Evolutionary conservation across 92 coral and sea anemone genomes (phyloP).

Genomic region (Parazoanthus atlanticus): DNA sequence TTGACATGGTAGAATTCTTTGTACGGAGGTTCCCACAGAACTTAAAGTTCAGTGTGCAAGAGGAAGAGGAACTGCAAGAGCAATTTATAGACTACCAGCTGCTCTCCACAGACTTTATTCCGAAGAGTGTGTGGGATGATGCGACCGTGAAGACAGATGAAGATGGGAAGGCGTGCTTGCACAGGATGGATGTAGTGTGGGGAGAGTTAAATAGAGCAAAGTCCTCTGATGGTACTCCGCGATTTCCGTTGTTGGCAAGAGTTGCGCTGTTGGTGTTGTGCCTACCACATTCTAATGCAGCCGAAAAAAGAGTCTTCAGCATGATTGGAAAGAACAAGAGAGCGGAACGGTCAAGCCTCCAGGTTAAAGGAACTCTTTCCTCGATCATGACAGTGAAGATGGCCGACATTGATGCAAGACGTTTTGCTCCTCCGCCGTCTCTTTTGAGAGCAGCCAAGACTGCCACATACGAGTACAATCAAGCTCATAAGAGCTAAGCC

Average conservation of each 20-base stretch:
- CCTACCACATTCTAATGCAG: constrained; percentile 22
- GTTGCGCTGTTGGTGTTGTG: constrained; percentile 38
- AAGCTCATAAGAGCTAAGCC: constrained; percentile 21
- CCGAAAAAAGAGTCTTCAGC: constrained; percentile 15
- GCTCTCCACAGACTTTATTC: constrained; percentile 33
- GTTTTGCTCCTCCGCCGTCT: constrained; percentile 19
- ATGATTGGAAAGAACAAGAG: constrained; percentile 26
- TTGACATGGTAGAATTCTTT: too few species aligned
- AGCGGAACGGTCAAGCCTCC: constrained; percentile 15
- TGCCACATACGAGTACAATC: constrained; percentile 29
- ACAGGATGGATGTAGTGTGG: constrained; percentile 40
- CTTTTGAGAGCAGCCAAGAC: constrained; percentile 26
- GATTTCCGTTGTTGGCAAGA: constrained; percentile 34
- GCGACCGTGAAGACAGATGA: constrained; percentile 42
- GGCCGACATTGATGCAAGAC: constrained; percentile 5
- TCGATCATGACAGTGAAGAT: not conserved
- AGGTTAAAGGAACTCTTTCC: constrained; percentile 17
- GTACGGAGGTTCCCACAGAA: too few species aligned
- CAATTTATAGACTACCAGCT: too few species aligned
- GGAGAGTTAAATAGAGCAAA: constrained; percentile 33
- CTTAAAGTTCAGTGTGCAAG: too few species aligned
- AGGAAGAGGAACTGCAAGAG: too few species aligned
- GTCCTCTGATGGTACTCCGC: constrained; percentile 45
- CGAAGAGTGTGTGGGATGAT: constrained; percentile 41
- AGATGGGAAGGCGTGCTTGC: constrained; percentile 36